Conservation (phyloP, 2,113 vertebrate species). For the Megalops atlanticus region DNA sequence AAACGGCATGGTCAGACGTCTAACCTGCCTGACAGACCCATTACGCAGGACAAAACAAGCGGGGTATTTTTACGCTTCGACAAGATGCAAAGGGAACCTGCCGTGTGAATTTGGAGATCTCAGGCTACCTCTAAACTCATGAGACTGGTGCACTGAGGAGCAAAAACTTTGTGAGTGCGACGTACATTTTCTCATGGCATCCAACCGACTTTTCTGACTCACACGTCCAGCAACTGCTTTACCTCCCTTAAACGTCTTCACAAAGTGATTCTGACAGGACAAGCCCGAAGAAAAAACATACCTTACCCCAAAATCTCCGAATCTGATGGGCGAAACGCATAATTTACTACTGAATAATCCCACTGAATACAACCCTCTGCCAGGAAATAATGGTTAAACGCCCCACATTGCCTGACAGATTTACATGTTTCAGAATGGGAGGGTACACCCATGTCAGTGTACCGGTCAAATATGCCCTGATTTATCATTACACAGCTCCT, state of each 20-base stretch:
- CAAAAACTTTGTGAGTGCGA: neutral
- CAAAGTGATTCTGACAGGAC: neutral
- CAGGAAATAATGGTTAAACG: neutral
- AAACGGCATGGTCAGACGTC: neutral
- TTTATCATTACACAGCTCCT: neutral
- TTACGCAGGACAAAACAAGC: neutral
- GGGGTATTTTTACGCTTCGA: neutral
- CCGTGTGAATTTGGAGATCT: neutral
- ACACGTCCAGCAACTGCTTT: neutral
- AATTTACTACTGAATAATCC: neutral
- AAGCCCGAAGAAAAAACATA: neutral
- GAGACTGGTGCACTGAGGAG: neutral
- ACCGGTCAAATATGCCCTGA: neutral
- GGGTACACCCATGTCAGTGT: neutral
- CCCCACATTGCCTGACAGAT: neutral
- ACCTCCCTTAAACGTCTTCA: neutral
- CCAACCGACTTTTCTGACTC: neutral
- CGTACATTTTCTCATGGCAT: neutral
- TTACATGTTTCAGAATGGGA: neutral
- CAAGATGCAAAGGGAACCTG: neutral
- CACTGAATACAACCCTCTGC: neutral
- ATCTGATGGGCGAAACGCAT: neutral
- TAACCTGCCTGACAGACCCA: neutral
- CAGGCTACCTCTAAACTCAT: neutral
- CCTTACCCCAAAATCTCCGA: neutral